These are phyloP conservation scores for Chaetorhynchus papuensis DNA, from an alignment of 2,113 vertebrate genomes.

Conservation along the genomic window DNA sequence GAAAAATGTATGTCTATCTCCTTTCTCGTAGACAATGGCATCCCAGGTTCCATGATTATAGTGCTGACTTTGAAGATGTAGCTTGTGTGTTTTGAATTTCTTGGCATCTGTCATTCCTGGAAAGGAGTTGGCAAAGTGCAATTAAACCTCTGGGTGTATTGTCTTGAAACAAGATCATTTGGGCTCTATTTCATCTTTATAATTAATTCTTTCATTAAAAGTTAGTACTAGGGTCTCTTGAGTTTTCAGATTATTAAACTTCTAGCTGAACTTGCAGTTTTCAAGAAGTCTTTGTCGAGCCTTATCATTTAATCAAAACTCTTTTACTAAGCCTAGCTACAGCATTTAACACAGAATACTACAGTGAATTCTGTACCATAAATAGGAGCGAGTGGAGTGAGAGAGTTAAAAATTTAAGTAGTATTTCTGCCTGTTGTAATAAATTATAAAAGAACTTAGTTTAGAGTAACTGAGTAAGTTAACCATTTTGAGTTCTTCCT, in stretches of 20 bases:
- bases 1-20: background rate
- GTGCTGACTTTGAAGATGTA: background rate
- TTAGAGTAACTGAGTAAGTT: background rate
- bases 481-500: background rate
- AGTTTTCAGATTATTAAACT: slow-evolving; percentile 7
- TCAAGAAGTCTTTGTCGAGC: background rate
- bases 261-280: slow-evolving; percentile 4
- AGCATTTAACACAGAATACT: background rate
- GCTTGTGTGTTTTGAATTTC: background rate
- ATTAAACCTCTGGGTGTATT: background rate
- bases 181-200: background rate
- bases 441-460: background rate
- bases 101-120: background rate
- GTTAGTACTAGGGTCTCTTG: background rate
- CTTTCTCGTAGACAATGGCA: background rate
- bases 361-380: background rate
- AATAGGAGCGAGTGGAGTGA: background rate
- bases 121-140: background rate
- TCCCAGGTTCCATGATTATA: background rate
- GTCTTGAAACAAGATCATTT: background rate
- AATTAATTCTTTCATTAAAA: slow-evolving; percentile 41
- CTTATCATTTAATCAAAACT: background rate
- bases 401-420: background rate
- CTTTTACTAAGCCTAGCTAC: background rate
- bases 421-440: background rate